Percentiles rank a stretch among this genome's conserved stretches.
These are phyloP conservation scores for Siniperca chuatsi DNA, from an alignment of 2,113 vertebrate genomes.

Conservation along the genomic window DNA sequence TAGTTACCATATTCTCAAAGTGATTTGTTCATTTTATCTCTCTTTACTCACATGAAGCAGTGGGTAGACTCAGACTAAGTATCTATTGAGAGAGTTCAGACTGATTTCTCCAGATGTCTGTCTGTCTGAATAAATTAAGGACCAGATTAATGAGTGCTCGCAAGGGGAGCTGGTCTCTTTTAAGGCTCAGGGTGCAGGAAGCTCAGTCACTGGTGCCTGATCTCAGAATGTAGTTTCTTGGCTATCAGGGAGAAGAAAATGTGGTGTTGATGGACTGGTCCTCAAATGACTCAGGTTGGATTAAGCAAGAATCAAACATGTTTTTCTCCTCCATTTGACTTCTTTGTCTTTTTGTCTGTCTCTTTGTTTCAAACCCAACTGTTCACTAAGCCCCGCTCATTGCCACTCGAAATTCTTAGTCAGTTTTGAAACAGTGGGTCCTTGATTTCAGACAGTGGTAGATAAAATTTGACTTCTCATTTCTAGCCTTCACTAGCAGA, in stretches of 20 bases:
- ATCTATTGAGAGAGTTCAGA: slow-evolving; percentile 44
- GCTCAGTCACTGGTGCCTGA: slow-evolving; percentile 9
- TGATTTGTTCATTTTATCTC: slow-evolving; percentile 55
- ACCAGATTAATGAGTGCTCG: slow-evolving; percentile 44
- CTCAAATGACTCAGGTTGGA: neutral
- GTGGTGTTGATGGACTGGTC: neutral
- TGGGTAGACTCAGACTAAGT: slow-evolving; percentile 35
- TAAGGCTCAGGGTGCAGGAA: slow-evolving; percentile 12
- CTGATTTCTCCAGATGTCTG: slow-evolving; percentile 58
- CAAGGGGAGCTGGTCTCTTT: slow-evolving; percentile 21
- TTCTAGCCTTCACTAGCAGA: too few species aligned
- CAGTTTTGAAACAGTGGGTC: too few species aligned
- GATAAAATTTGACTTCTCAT: neutral
- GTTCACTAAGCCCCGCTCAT: too few species aligned
- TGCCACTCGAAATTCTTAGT: too few species aligned
- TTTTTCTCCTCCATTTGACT: neutral
- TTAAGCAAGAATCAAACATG: neutral
- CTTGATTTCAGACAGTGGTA: neutral
- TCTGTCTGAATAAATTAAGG: slow-evolving; percentile 59
- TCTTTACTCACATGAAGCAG: slow-evolving; percentile 27
- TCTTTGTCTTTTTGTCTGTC: too few species aligned
- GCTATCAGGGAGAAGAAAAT: neutral
- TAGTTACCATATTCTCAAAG: slow-evolving; percentile 50
- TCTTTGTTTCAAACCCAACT: neutral
- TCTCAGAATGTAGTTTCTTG: slow-evolving; percentile 18